phyloP scores from a whole-genome alignment of 2,113 vertebrate genomes.

The Laticauda colubrina region DNA sequence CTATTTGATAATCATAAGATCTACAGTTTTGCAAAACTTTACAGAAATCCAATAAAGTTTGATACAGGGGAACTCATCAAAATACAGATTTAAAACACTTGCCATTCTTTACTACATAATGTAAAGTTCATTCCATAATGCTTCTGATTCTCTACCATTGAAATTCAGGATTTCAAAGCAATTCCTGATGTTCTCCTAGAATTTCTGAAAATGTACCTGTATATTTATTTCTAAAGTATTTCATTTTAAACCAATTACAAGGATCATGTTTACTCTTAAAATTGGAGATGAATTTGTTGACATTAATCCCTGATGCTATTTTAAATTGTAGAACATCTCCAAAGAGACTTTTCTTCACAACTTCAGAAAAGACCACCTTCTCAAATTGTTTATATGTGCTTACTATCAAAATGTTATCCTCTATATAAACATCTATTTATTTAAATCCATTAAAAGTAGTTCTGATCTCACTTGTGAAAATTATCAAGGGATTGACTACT shows the following conservation, averaged over 20 bases:
- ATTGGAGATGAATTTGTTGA: background rate
- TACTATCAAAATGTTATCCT: background rate
- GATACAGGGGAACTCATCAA: background rate
- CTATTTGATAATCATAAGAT: background rate
- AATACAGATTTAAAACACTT: background rate
- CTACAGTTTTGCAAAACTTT: background rate
- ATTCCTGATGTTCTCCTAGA: background rate
- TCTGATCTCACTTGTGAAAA: background rate
- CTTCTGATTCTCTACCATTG: background rate
- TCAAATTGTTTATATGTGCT: background rate
- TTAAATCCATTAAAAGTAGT: background rate
- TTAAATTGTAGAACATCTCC: background rate
- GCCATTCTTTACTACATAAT: background rate
- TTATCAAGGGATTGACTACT: background rate
- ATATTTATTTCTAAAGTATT: background rate
- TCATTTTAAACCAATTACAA: background rate
- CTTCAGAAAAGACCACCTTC: background rate
- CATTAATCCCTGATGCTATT: background rate
- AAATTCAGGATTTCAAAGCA: background rate
- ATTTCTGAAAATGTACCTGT: background rate
- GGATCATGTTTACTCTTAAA: background rate
- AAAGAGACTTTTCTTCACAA: background rate
- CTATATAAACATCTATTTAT: background rate
- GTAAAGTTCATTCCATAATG: background rate
- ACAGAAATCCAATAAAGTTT: background rate